A percentile compares a stretch with the other conserved stretches of the same genome.
phyloP scores from a whole-genome alignment of 2,113 vertebrate genomes.

The Python bivittatus region DNA sequence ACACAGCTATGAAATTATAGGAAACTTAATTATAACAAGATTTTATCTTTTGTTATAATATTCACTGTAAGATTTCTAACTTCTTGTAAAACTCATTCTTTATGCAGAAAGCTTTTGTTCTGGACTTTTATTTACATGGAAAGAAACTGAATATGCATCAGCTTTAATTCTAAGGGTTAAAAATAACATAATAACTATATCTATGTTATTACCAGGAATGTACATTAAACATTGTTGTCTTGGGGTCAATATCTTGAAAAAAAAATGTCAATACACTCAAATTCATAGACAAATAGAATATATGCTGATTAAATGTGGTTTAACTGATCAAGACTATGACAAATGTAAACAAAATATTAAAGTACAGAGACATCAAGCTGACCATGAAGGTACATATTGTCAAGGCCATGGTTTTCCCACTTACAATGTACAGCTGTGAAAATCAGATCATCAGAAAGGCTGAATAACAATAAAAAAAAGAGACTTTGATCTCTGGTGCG shows the following conservation, averaged over 20 bases:
- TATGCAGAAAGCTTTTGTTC: neutral
- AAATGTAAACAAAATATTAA: too few relatives aligned
- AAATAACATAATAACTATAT: constrained; percentile 4
- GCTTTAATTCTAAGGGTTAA: neutral
- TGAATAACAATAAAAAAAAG: too few relatives aligned
- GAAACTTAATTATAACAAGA: neutral
- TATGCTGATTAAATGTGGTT: neutral
- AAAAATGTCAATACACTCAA: neutral
- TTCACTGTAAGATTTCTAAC: neutral
- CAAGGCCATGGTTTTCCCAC: too few relatives aligned
- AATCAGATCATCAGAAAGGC: too few relatives aligned
- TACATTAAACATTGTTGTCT: neutral
- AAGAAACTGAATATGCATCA: constrained; percentile 10
- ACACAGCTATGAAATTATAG: neutral
- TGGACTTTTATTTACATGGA: constrained; percentile 12
- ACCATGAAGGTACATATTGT: too few relatives aligned
- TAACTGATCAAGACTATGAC: neutral
- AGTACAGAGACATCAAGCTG: too few relatives aligned
- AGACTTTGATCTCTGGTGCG: too few relatives aligned
- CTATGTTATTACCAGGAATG: neutral
- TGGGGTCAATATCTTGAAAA: neutral
- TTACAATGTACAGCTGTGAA: too few relatives aligned
- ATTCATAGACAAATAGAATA: neutral
- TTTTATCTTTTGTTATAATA: constrained; percentile 1
- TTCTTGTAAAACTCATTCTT: constrained; percentile 1